A percentile compares a stretch with the other conserved stretches of the same genome.
Conservation (phyloP, 2,888 invertebrate genomes). For the Hymenopus coronatus region DNA sequence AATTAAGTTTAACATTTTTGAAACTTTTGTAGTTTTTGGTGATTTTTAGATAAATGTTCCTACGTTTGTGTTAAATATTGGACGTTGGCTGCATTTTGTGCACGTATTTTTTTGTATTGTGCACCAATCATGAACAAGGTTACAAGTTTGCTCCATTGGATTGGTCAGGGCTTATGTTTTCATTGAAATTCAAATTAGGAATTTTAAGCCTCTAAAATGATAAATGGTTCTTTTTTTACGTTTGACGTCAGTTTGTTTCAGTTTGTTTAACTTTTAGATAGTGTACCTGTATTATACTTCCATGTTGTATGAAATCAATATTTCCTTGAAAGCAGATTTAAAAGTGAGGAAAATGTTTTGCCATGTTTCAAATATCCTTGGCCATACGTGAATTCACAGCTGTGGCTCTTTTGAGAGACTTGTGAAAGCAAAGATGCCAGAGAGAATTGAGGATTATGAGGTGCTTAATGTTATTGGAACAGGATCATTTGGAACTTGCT, state of each 20-base stretch:
- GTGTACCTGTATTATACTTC: neutral
- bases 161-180: neutral
- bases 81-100: neutral
- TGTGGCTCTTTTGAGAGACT: too few relatives aligned
- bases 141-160: neutral
- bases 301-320: neutral
- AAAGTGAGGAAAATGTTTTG: neutral
- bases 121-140: neutral
- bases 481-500: conserved; percentile 59
- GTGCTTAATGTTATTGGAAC: conserved; percentile 57
- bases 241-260: neutral
- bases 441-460: conserved; percentile 52
- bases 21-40: too few relatives aligned
- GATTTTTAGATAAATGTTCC: too few relatives aligned
- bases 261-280: neutral
- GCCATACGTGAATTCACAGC: neutral
- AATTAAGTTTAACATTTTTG: too few relatives aligned
- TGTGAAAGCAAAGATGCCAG: conserved; percentile 36
- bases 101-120: too few relatives aligned
- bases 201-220: neutral
- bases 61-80: too few relatives aligned
- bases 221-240: neutral
- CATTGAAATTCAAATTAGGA: neutral
- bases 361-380: neutral
- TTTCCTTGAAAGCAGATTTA: neutral